Conservation (phyloP, 2,797 vertebrate species). For the Pristis pectinata region DNA sequence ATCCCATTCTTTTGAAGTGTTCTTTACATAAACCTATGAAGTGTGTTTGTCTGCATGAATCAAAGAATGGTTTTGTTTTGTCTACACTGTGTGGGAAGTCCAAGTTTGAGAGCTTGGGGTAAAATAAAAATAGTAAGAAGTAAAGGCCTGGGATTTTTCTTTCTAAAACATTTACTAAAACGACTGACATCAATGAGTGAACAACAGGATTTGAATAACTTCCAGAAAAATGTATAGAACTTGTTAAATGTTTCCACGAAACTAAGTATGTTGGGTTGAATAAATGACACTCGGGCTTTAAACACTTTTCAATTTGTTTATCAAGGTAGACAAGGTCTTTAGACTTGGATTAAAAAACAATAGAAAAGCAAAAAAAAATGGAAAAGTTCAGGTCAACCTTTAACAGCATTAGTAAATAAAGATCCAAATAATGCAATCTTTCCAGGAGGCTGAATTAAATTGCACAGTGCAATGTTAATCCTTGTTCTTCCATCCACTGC, state of each 20-base stretch:
- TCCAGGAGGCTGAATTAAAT: not conserved
- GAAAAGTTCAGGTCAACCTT: not conserved
- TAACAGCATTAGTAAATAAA: not conserved
- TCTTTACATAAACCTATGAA: not conserved
- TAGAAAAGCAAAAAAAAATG: not conserved
- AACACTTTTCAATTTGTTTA: not conserved
- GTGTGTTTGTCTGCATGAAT: not conserved
- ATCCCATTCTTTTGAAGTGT: not conserved
- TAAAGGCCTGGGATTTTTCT: not conserved
- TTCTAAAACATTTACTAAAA: not conserved
- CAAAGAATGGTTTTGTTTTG: not conserved
- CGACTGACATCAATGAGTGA: not conserved
- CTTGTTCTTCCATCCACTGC: too few relatives aligned
- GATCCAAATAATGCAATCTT: not conserved
- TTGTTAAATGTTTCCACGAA: not conserved
- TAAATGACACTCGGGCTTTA: not conserved
- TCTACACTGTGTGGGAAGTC: not conserved
- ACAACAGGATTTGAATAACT: not conserved
- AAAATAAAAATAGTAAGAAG: not conserved
- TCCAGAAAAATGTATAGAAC: not conserved
- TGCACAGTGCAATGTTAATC: too few relatives aligned
- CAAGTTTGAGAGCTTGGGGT: not conserved
- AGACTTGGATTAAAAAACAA: not conserved
- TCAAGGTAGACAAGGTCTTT: not conserved
- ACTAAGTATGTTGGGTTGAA: not conserved